Evolutionary conservation across 1,140 invertebrate species (phyloP), one percentile per base, ranked within the genome.

Genomic region (Thaumatotibia leucotreta): DNA sequence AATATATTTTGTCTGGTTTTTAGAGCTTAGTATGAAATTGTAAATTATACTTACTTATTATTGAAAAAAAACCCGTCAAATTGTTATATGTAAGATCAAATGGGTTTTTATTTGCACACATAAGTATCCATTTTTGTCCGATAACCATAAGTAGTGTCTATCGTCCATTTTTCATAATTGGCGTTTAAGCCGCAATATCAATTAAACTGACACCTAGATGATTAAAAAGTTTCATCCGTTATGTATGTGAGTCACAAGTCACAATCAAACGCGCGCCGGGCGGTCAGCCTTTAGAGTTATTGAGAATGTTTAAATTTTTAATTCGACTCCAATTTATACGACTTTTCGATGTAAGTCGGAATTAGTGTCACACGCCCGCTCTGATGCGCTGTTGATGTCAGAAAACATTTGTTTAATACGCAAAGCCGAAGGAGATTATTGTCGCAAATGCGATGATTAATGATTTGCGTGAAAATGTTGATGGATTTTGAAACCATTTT

Each of bases 311-410:
- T 82, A 79, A 83, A 79, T 77, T 76, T 76, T 82, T 83, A 84
- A 87, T 82, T 87, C 79, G 79, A 79, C 73, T 74, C 71, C 75
- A 82, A 89, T 80, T 84, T 86, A 86, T 83, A 81, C 71, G 78
- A 82, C 74, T 75, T 80, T 80, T 70, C 77, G 75, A 78, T 77
- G 77, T 86, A 87, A 86, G 81, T 80, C 76, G 73, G 78, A 80
- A 72, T 89, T 86, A 89, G 75, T 84, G 87, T 88, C 86, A 80
- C 70, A 76, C 52, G 77, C 67, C 72, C 65, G 69, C 65, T 74
- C 64, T 66, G 75, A 77, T 74, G 66, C 68, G 72, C 67, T 72
- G 69, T 74, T 63, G 71, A 76, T 65, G 80, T 76, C 71, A 76
- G 74, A 86, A 85, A 85, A 84, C 79, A 78, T 83, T 81, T 82